Percentiles rank a stretch among this genome's conserved stretches.
Conservation (phyloP, 2,113 vertebrate species). For the Gallinago undulata region DNA sequence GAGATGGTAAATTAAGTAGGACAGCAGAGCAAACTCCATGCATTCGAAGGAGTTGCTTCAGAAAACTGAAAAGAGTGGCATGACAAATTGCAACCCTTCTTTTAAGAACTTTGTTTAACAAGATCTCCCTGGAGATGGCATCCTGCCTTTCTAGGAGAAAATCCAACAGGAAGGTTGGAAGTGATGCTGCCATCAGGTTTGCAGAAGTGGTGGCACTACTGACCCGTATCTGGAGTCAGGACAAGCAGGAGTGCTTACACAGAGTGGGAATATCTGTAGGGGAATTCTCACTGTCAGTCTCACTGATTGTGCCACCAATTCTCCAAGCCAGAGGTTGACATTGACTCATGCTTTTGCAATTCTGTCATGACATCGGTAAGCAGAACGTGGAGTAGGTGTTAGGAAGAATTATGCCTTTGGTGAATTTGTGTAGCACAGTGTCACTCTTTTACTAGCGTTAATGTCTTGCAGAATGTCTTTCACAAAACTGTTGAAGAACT, state of each 20-base stretch:
- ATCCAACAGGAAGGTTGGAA: neutral
- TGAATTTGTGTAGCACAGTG: neutral
- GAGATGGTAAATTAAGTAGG: neutral
- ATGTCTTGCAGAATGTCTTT: neutral
- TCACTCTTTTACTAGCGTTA: neutral
- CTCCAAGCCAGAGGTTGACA: neutral
- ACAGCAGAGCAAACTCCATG: neutral
- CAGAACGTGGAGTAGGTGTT: neutral
- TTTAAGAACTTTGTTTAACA: neutral
- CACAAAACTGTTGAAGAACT: neutral
- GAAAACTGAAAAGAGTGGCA: neutral
- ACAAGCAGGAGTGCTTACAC: neutral
- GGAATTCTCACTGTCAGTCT: neutral
- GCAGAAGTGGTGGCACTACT: neutral
- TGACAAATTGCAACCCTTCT: neutral
- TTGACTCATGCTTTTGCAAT: neutral
- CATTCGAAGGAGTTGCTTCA: neutral
- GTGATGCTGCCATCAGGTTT: neutral
- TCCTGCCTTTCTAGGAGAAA: neutral
- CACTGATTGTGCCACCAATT: neutral
- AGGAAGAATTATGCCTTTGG: neutral
- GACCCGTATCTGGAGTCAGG: neutral
- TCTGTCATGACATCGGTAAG: neutral
- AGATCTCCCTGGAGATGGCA: neutral
- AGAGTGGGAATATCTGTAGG: neutral